Evolutionary conservation across 2,797 vertebrate species (phyloP).

Genomic region (Epinephelus malabaricus): DNA sequence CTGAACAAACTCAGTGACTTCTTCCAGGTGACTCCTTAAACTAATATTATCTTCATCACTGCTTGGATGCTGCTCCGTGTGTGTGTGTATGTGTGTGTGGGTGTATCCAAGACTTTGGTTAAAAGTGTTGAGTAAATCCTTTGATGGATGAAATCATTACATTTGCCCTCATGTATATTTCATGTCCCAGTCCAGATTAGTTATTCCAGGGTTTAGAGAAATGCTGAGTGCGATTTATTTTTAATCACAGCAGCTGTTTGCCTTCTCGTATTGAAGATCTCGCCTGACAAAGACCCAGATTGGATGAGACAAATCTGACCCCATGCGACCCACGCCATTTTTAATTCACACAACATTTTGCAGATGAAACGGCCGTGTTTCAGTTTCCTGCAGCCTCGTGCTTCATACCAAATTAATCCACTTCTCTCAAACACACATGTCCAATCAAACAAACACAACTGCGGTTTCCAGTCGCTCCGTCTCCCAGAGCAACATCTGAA

Average conservation of each 20-base stretch:
- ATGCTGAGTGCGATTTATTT: constrained; percentile 87
- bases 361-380: constrained; percentile 27
- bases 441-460: constrained; percentile 56
- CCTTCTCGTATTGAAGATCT: constrained; percentile 82
- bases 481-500: constrained; percentile 72
- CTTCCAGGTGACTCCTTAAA: constrained; percentile 32
- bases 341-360: constrained; percentile 54
- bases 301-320: constrained; percentile 80
- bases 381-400: constrained; percentile 15
- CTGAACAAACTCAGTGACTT: background rate
- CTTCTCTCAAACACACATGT: constrained; percentile 47
- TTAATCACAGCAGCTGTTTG: constrained; percentile 89
- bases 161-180: constrained; percentile 86
- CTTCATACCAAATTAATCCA: constrained; percentile 47
- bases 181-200: constrained; percentile 83
- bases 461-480: constrained; percentile 43
- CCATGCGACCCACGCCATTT: constrained; percentile 46
- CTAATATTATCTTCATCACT: constrained; percentile 52
- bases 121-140: constrained; percentile 80
- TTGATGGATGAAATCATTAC: constrained; percentile 86
- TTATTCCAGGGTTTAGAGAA: constrained; percentile 87
- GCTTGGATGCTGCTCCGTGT: constrained; percentile 6
- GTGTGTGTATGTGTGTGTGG: background rate
- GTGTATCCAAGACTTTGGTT: constrained; percentile 56
- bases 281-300: constrained; percentile 80